These are phyloP conservation scores for Cyanoderma ruficeps DNA, from an alignment of 2,113 vertebrate species.

Conservation along the genomic window DNA sequence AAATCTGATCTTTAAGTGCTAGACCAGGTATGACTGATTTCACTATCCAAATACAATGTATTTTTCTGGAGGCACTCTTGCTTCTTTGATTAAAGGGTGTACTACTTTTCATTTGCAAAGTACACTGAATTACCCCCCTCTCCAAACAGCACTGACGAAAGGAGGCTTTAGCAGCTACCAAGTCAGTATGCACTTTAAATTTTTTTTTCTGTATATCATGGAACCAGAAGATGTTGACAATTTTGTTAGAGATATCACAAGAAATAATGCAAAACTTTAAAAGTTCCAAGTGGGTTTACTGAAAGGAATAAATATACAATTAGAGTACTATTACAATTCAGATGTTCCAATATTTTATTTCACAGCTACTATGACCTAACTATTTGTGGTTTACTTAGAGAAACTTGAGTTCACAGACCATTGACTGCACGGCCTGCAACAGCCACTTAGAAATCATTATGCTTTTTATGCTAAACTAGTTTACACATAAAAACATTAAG, in stretches of 20 bases:
- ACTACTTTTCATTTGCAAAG: neutral
- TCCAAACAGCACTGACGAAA: neutral
- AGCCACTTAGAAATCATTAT: conserved; percentile 47
- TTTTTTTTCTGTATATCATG: neutral
- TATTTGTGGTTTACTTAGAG: conserved; percentile 49
- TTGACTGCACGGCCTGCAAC: conserved; percentile 37
- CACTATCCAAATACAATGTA: neutral
- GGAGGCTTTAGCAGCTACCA: neutral
- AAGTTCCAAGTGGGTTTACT: conserved; percentile 33
- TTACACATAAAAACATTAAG: conserved; percentile 42
- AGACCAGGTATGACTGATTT: neutral
- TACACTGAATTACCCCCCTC: neutral
- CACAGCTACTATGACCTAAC: conserved; percentile 29
- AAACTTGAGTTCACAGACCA: conserved; percentile 66
- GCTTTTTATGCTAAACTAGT: conserved; percentile 35
- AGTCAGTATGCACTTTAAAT: neutral
- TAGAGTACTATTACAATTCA: conserved; percentile 42
- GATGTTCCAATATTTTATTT: conserved; percentile 46
- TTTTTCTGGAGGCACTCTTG: accelerated
- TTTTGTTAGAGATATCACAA: conserved; percentile 15
- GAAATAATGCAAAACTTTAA: neutral
- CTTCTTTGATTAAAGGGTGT: neutral
- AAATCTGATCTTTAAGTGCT: neutral
- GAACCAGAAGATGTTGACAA: conserved; percentile 1
- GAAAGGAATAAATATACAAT: conserved; percentile 57